Base-by-base conservation (phyloP, 2,113 vertebrate species). In the Embiotoca jacksoni region DNA sequence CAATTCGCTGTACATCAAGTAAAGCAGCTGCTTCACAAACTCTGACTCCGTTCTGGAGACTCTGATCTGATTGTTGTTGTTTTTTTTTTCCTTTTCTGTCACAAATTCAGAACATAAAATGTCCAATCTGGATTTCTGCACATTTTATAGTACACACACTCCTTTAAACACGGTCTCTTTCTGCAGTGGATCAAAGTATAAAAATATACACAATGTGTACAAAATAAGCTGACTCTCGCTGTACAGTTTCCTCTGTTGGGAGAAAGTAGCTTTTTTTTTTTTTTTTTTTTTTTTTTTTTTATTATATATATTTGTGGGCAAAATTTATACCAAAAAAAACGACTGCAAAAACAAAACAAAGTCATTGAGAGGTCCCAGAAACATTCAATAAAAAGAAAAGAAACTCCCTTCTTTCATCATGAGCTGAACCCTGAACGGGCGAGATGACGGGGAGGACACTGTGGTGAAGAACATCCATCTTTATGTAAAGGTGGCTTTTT, bases 151-250 rank as follows among this genome's bases (percentile, higher is more conserved):
- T 57, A 44, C 2, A 68, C 13, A 36, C 68, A 75, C 47, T 36
- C 59, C 62, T 71, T 65, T 23, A 23, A 23, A 44, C 3, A 7
- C 30, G 59, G 72, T 32, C 50, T 75, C 31, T 16, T 31, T 80
- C 37, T 60, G 74, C 69, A 86, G 65, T 72, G 56, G 36, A 47
- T 39, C 52, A 75, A 80, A 78, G 81, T 94, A 93, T 81, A 94
- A 93, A 94, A 94, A 94, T 92, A 95, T 85, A 92, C 68, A 92
- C 55, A 86, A 63, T 77, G 73, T 71, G 23, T 85, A 89, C 83
- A 91, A 93, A 93, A 94, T 87, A 85, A 81, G 56, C 50, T 75
- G 46, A 35, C 84, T 89, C 33, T 78, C 46, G n/a, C 71, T 82
- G 78, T 88, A 88, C 79, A 92, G 81, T 23, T 86, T 87, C 35